Base-by-base conservation (phyloP, 2,113 vertebrate genomes). In the Podarcis cretensis region DNA sequence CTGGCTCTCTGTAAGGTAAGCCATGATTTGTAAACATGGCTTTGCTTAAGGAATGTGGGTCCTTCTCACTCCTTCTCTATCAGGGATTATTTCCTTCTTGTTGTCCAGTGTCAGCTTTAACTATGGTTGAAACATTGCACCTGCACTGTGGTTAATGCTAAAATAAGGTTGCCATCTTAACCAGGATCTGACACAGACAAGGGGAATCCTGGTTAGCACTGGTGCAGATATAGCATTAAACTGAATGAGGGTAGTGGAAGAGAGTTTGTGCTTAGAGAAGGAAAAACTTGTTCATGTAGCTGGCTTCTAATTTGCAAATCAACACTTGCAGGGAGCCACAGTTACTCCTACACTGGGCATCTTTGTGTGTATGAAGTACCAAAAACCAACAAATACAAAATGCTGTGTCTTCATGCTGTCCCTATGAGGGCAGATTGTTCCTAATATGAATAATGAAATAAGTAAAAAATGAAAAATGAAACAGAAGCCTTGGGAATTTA, bases 401-500 rank as follows among this genome's bases (percentile, higher is more conserved):
- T 90, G 85, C 25, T 0, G 79, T 76, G 87, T 95, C 94, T 95
- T 92, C 89, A 92, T 14, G 12, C 85, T 91, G 95, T 90, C 89
- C 89, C 21, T 12, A 90, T 84, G 93, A 95, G 92, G 91, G 84
- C 90, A 92, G 93, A 92, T 90, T 94, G 92, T 92, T 95, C 94
- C 93, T 92, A 94, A 93, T 91, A 93, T 85, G 92, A 96, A 81
- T 88, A 87, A 93, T 69, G 91, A 94, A 92, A 92, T 94, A 54
- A 84, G n/a, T 93, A 94, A 93, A 8, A 32, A 65, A 87, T 63
- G 59, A 81, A 87, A 77, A 92, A 23, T 81, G 40, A 66, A 95
- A 95, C 92, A 86, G 93, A 3, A 95, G 92, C 94, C 93, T 93
- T 96, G 96, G 93, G 94, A 95, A 96, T 94, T 95, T 96, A 95